Conservation (phyloP, 2,113 vertebrate species). For the Hippocampus comes region DNA sequence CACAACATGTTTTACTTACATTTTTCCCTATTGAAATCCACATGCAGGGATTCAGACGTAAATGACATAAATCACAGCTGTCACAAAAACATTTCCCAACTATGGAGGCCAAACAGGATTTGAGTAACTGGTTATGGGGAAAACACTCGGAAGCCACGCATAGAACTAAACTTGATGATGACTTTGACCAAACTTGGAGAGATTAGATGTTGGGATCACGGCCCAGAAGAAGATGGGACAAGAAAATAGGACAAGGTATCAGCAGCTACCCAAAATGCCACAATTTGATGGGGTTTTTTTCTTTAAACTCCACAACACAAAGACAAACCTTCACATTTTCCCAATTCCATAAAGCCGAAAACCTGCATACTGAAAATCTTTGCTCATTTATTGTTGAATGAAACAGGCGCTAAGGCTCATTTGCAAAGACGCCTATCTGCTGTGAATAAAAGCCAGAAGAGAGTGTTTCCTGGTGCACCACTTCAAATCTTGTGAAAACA, state of each 20-base stretch:
- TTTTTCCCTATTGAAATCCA: background rate
- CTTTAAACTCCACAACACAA: background rate
- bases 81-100: too few relatives aligned
- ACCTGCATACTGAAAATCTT: background rate
- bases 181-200: background rate
- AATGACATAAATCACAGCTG: too few relatives aligned
- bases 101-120: too few relatives aligned
- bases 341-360: background rate
- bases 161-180: background rate
- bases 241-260: background rate
- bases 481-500: constrained; percentile 13
- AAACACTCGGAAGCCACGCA: background rate
- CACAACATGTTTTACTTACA: background rate
- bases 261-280: background rate
- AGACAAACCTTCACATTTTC: background rate
- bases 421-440: background rate
- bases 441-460: background rate
- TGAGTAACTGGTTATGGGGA: too few relatives aligned
- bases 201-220: constrained; percentile 3
- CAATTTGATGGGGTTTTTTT: background rate
- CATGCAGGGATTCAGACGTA: too few relatives aligned
- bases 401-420: background rate
- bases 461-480: constrained; percentile 3
- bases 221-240: background rate
- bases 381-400: background rate